A percentile compares a stretch with the other conserved stretches of the same genome.
phyloP scores from a whole-genome alignment of 2,113 vertebrate species.

The Marmota monax region DNA sequence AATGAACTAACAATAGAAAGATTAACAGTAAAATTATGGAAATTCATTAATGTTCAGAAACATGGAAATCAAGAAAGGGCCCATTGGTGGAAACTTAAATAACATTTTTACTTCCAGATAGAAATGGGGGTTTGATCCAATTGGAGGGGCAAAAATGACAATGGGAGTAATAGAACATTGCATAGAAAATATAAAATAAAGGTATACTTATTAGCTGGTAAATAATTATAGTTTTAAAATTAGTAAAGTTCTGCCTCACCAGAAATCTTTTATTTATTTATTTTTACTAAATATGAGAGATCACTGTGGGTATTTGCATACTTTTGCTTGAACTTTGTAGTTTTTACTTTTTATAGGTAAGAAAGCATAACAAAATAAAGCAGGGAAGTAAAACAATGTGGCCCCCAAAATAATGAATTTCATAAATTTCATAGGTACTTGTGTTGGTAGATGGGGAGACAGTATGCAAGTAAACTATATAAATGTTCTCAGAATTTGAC shows the following conservation, averaged over 20 bases:
- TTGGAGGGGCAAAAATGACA: accelerated
- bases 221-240: background rate
- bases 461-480: background rate
- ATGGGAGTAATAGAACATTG: background rate
- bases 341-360: background rate
- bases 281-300: background rate
- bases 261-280: background rate
- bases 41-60: background rate
- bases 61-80: background rate
- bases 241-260: background rate
- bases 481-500: background rate
- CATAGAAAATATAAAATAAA: background rate
- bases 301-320: background rate
- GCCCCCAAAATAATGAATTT: background rate
- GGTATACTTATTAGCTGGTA: background rate
- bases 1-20: background rate
- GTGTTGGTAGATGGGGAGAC: background rate
- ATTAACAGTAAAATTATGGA: background rate
- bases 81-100: background rate
- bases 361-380: background rate
- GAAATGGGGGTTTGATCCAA: background rate
- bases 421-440: background rate
- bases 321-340: background rate
- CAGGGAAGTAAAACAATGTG: background rate
- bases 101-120: background rate